A percentile compares a stretch with the other conserved stretches of the same genome.
These are phyloP conservation scores for Drosophila willistoni DNA, from an alignment of 1,140 invertebrate genomes.

Conservation along the genomic window DNA sequence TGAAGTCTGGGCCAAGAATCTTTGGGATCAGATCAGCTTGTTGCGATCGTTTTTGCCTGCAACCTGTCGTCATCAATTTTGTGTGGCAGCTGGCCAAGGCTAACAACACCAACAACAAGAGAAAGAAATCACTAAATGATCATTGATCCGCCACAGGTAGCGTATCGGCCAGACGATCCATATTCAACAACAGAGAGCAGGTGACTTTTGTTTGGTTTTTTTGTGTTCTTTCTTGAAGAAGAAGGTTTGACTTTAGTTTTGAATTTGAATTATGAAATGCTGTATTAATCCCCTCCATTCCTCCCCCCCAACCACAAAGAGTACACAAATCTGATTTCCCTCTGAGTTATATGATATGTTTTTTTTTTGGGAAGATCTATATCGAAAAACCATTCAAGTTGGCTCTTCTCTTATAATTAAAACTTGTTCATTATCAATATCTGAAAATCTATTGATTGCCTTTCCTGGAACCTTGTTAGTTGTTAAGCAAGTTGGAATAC, in stretches of 20 bases:
- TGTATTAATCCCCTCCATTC: constrained; percentile 42
- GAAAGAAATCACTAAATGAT: constrained; percentile 64
- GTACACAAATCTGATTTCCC: constrained; percentile 31
- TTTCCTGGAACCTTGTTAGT: constrained; percentile 72
- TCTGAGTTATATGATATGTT: constrained; percentile 43
- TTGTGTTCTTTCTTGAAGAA: constrained; percentile 1
- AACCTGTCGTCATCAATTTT: constrained; percentile 82
- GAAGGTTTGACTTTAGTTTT: constrained; percentile 1
- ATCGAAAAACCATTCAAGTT: constrained; percentile 34
- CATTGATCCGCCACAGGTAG: constrained; percentile 56
- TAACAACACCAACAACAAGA: constrained; percentile 33
- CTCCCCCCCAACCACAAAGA: not conserved
- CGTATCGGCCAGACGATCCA: constrained; percentile 3
- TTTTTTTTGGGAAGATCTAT: constrained; percentile 43
- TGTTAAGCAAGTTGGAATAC: constrained; percentile 53
- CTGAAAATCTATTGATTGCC: constrained; percentile 64
- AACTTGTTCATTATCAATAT: constrained; percentile 64
- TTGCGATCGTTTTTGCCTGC: constrained; percentile 33
- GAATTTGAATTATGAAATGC: constrained; percentile 64
- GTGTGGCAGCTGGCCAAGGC: constrained; percentile 63
- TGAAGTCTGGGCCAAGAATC: constrained; percentile 1
- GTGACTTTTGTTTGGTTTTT: constrained; percentile 44
- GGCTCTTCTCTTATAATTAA: constrained; percentile 60
- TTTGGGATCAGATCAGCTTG: constrained; percentile 36
- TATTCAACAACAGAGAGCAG: constrained; percentile 49